Conservation (phyloP, 1,140 invertebrate genomes). For the Papilio dardanus region DNA sequence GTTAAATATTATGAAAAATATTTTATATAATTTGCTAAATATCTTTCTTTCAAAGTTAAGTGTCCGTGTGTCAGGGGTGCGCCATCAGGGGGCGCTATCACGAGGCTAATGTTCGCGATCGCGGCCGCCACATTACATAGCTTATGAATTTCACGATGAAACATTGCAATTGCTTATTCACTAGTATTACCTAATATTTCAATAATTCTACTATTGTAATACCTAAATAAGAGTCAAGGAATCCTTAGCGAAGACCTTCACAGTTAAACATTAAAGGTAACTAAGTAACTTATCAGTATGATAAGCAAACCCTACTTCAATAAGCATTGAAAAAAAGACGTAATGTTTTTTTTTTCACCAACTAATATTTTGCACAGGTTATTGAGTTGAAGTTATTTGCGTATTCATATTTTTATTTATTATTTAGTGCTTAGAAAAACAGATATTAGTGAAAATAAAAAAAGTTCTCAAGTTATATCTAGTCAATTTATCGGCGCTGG, state of each 20-base stretch:
- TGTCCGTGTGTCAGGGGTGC: conserved; percentile 49
- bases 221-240: not conserved
- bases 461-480: conserved; percentile 46
- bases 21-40: too few relatives aligned
- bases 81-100: conserved; percentile 67
- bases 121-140: conserved; percentile 55
- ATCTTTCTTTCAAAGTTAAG: too few relatives aligned
- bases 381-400: not conserved
- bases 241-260: not conserved
- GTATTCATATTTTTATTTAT: not conserved
- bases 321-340: too few relatives aligned
- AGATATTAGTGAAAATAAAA: not conserved
- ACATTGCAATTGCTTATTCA: conserved; percentile 44
- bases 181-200: not conserved
- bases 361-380: too few relatives aligned
- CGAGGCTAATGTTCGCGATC: conserved; percentile 65
- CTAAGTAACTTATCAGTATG: too few relatives aligned
- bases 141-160: conserved; percentile 61
- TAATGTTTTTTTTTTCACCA: not conserved
- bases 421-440: not conserved
- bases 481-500: conserved; percentile 57
- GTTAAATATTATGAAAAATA: too few relatives aligned
- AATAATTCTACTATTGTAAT: not conserved
- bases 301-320: not conserved
- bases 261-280: too few relatives aligned